Conservation (phyloP, 2,113 vertebrate genomes). For the Lycocorax pyrrhopterus region DNA sequence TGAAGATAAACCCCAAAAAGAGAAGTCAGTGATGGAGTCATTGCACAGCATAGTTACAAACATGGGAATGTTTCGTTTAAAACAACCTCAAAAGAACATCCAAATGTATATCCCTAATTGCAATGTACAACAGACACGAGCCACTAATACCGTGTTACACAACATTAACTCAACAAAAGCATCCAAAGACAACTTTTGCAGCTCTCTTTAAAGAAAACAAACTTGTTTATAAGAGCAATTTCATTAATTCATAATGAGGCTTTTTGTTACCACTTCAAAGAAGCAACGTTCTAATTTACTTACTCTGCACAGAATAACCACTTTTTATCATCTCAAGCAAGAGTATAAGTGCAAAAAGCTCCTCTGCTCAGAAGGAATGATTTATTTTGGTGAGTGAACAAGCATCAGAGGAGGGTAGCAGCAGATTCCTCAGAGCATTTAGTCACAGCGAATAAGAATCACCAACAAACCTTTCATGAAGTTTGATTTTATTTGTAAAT, state of each 20-base stretch:
- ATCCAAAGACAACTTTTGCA: background rate
- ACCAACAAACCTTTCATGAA: background rate
- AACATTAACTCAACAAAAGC: background rate
- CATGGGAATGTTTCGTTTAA: background rate
- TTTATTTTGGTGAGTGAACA: background rate
- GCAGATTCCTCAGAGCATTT: background rate
- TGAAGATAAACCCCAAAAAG: background rate
- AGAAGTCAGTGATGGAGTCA: background rate
- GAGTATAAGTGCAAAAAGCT: background rate
- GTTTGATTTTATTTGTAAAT: constrained; percentile 47
- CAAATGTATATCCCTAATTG: background rate
- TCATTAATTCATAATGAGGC: background rate
- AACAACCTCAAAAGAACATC: background rate
- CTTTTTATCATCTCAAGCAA: background rate
- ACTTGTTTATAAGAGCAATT: background rate
- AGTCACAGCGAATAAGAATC: background rate
- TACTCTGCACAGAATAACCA: background rate
- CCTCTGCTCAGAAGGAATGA: background rate
- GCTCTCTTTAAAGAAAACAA: background rate
- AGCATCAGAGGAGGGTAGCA: background rate
- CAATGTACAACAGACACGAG: background rate
- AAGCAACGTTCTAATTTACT: background rate
- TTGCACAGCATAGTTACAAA: background rate
- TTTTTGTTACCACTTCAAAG: constrained; percentile 13
- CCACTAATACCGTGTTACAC: background rate